Evolutionary conservation across 2,113 vertebrate genomes (phyloP).

Genomic region (Galbula dea): DNA sequence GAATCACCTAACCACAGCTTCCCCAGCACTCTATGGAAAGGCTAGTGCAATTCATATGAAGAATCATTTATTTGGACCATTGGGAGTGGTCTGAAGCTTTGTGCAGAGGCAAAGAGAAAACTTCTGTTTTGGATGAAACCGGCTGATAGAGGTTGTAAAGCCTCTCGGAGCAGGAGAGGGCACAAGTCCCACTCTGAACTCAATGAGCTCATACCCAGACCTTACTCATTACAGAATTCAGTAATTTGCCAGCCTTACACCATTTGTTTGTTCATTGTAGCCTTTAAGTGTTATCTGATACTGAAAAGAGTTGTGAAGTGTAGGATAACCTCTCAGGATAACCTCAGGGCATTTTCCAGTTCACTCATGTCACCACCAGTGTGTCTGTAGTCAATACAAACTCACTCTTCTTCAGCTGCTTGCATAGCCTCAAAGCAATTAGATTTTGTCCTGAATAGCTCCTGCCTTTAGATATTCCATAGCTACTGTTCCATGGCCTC

Average conservation of each 20-base stretch:
- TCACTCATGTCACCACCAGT: too few relatives aligned
- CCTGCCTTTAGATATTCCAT: too few relatives aligned
- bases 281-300: neutral
- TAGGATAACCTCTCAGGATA: too few relatives aligned
- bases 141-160: neutral
- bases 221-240: neutral
- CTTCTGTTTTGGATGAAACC: neutral
- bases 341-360: too few relatives aligned
- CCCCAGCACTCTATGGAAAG: neutral
- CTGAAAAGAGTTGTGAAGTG: neutral
- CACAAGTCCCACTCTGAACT: neutral
- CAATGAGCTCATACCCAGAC: accelerated
- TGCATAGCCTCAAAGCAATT: too few relatives aligned
- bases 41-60: neutral
- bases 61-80: neutral
- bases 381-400: too few relatives aligned
- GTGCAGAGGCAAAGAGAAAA: neutral
- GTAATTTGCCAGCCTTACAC: neutral
- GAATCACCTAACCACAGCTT: too few relatives aligned
- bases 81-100: neutral
- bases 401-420: too few relatives aligned
- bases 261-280: neutral
- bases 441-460: too few relatives aligned
- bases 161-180: neutral
- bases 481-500: too few relatives aligned